Percentiles rank a stretch among this genome's conserved stretches.
These are phyloP conservation scores for Drusus annulatus DNA, from an alignment of 1,140 invertebrate genomes.

Conservation along the genomic window DNA sequence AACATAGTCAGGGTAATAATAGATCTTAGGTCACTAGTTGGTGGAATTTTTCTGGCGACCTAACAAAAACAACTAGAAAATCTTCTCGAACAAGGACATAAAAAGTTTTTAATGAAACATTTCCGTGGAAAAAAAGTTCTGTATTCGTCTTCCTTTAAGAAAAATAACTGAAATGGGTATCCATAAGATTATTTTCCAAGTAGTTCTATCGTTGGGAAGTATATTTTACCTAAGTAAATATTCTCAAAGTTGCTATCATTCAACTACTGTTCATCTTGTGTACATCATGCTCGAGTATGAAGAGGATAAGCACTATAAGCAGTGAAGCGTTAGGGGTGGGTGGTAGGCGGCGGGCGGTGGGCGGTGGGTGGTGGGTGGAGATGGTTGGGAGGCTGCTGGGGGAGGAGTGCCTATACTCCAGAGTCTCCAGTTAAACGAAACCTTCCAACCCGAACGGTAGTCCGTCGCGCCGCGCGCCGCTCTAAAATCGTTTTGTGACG, in stretches of 20 bases:
- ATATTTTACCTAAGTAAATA: not conserved
- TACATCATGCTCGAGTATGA: slow-evolving; percentile 10
- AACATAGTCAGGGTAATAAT: too few relatives aligned
- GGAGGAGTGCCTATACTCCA: not conserved
- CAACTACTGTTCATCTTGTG: not conserved
- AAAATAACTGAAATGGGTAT: too few relatives aligned
- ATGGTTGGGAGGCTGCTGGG: not conserved
- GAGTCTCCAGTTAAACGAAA: slow-evolving; percentile 2
- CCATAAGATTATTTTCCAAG: too few relatives aligned
- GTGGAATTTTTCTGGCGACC: too few relatives aligned
- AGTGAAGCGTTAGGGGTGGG: not conserved
- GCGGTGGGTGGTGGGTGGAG: not conserved
- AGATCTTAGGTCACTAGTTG: too few relatives aligned
- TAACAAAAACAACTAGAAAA: too few relatives aligned
- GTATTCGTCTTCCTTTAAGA: too few relatives aligned
- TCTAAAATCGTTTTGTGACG: slow-evolving; percentile 4
- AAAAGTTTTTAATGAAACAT: too few relatives aligned
- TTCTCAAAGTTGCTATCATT: not conserved
- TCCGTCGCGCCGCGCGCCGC: not conserved
- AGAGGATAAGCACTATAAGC: slow-evolving; percentile 5
- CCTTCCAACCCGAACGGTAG: not conserved
- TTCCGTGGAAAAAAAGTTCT: too few relatives aligned
- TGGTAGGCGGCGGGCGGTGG: too few relatives aligned
- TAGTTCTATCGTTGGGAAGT: not conserved
- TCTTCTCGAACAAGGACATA: too few relatives aligned